A percentile compares a stretch with the other conserved stretches of the same genome.
Conservation (phyloP, 2,113 vertebrate species). For the Agapornis roseicollis region DNA sequence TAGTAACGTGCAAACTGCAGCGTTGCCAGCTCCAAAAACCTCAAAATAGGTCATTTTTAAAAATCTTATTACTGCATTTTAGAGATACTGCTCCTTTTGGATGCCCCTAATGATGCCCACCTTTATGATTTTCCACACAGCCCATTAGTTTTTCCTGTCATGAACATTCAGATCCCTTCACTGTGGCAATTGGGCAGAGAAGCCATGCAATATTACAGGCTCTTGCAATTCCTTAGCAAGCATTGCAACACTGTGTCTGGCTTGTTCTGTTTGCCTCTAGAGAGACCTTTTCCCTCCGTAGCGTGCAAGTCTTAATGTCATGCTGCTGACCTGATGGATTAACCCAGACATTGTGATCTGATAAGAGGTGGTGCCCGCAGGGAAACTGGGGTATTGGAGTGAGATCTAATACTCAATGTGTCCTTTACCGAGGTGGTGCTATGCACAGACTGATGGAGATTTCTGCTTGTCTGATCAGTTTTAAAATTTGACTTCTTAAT, state of each 20-base stretch:
- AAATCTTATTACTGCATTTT: not conserved
- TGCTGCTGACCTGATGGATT: accelerated
- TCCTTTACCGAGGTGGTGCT: not conserved
- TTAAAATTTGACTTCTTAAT: not conserved
- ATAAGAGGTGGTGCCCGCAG: not conserved
- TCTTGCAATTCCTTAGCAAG: not conserved
- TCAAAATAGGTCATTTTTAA: not conserved
- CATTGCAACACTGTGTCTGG: accelerated
- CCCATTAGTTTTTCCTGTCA: not conserved
- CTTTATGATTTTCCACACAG: not conserved
- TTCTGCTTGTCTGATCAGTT: not conserved
- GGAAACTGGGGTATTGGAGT: not conserved
- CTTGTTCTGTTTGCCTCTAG: accelerated
- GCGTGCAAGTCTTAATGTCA: not conserved
- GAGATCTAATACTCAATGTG: not conserved
- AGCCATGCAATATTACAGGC: not conserved
- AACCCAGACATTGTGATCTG: not conserved
- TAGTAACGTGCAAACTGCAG: not conserved
- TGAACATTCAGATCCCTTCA: not conserved
- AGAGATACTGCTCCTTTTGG: not conserved
- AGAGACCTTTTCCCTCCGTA: not conserved
- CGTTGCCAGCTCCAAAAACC: not conserved
- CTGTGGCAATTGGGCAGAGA: not conserved
- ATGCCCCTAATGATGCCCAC: not conserved
- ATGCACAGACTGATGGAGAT: not conserved